Evolutionary conservation across 1,140 invertebrate species (phyloP).

Genomic region (Eufriesea mexicana): DNA sequence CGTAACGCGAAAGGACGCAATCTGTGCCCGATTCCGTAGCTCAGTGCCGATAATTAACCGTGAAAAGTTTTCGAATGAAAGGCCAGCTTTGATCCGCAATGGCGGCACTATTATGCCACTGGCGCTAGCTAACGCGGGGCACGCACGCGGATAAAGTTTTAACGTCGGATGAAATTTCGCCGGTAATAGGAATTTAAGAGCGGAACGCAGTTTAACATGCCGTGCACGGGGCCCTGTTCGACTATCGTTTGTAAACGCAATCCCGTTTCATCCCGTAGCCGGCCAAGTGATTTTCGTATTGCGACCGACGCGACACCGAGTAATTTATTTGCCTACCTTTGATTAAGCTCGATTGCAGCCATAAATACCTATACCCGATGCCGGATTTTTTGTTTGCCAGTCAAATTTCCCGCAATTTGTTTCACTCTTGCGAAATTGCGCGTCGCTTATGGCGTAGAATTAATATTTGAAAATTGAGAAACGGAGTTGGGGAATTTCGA

Average conservation of each 20-base stretch:
- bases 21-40: background rate
- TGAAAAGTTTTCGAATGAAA: constrained; percentile 7
- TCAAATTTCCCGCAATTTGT: no score
- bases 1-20: background rate
- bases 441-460: no score
- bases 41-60: background rate
- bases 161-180: background rate
- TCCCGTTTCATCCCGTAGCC: background rate
- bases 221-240: background rate
- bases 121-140: background rate
- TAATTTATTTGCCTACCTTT: no score
- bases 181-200: background rate
- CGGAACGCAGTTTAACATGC: background rate
- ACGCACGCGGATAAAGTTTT: background rate
- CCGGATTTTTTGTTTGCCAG: no score
- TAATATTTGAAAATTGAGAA: no score
- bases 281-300: no score
- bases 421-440: no score
- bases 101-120: background rate
- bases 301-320: no score
- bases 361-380: no score
- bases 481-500: no score
- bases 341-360: no score
- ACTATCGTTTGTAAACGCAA: background rate
- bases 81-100: background rate